Percentiles rank a stretch among this genome's conserved stretches.
phyloP scores from a whole-genome alignment of 1,140 invertebrate species.

The Stegodyphus dumicola region DNA sequence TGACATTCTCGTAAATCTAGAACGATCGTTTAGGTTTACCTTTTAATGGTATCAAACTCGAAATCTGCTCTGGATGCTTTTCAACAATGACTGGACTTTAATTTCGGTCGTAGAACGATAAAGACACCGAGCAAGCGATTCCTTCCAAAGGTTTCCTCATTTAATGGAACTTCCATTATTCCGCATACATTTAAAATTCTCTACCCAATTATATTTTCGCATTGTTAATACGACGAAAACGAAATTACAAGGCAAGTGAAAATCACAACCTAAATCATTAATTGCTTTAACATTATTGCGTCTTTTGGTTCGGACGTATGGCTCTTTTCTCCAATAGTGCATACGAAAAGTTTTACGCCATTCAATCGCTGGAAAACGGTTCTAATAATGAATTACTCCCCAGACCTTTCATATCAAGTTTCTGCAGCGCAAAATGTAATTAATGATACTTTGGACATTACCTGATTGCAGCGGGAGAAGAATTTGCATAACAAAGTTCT shows the following conservation, averaged over 20 bases:
- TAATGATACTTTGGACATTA: conserved; percentile 59
- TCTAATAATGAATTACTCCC: conserved; percentile 38
- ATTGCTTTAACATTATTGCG: conserved; percentile 51
- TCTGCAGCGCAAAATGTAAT: conserved; percentile 43
- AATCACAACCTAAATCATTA: conserved; percentile 55
- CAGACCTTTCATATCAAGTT: conserved; percentile 39
- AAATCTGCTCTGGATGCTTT: not conserved
- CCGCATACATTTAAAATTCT: conserved; percentile 29
- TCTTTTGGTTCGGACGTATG: conserved; percentile 8
- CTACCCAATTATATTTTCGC: conserved; percentile 51
- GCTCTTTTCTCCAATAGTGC: conserved; percentile 14
- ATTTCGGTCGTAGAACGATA: not conserved
- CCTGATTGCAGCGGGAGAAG: conserved; percentile 52
- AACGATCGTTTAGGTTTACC: too few relatives aligned
- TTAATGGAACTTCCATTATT: conserved; percentile 34
- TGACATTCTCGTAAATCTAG: too few relatives aligned
- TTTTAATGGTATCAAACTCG: too few relatives aligned
- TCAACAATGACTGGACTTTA: conserved; percentile 29
- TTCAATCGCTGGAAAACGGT: conserved; percentile 45
- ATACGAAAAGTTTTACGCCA: not conserved
- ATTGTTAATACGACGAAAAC: conserved; percentile 48
- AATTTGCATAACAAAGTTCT: conserved; percentile 51
- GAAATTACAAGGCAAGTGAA: conserved; percentile 47
- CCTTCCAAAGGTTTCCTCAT: not conserved
- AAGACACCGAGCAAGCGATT: not conserved